These are phyloP conservation scores for Oophaga sylvatica DNA, from an alignment of 2,797 vertebrate genomes.

Conservation along the genomic window DNA sequence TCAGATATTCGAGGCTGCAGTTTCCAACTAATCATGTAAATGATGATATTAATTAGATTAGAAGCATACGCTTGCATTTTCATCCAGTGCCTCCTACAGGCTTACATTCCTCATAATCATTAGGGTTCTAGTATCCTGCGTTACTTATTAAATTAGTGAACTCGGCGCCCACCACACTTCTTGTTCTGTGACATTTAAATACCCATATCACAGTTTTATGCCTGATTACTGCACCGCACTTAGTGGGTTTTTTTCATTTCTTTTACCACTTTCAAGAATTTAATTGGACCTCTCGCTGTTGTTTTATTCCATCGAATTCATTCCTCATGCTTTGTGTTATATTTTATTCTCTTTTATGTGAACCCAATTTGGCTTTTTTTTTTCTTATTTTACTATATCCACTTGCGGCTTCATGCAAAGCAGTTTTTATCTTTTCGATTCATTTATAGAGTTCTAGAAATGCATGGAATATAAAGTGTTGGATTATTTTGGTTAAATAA, in stretches of 20 bases:
- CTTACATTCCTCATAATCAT: conserved; percentile 8
- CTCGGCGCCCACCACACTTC: neutral
- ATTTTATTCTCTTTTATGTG: conserved; percentile 58
- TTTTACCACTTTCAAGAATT: conserved; percentile 43
- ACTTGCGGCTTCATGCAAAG: conserved; percentile 13
- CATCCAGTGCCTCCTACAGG: neutral
- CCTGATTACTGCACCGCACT: conserved; percentile 36
- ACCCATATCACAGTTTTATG: conserved; percentile 26
- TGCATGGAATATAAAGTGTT: neutral
- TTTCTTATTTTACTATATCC: conserved; percentile 24
- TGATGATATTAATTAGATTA: neutral
- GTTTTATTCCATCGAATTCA: conserved; percentile 40
- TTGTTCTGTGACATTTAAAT: conserved; percentile 26
- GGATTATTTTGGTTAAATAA: conserved; percentile 17
- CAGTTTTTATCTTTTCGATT: neutral
- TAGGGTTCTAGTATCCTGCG: conserved; percentile 25
- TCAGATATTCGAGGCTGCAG: neutral
- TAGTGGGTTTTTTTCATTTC: conserved; percentile 12
- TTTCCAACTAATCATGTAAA: neutral
- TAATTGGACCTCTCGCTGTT: conserved; percentile 59
- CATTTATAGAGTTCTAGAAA: conserved; percentile 8
- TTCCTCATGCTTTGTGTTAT: conserved; percentile 49
- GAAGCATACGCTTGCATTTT: neutral
- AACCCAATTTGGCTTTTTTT: conserved; percentile 44
- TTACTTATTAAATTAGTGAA: conserved; percentile 22